These are phyloP conservation scores for Dicentrarchus labrax DNA, from an alignment of 2,113 vertebrate species.

Conservation along the genomic window DNA sequence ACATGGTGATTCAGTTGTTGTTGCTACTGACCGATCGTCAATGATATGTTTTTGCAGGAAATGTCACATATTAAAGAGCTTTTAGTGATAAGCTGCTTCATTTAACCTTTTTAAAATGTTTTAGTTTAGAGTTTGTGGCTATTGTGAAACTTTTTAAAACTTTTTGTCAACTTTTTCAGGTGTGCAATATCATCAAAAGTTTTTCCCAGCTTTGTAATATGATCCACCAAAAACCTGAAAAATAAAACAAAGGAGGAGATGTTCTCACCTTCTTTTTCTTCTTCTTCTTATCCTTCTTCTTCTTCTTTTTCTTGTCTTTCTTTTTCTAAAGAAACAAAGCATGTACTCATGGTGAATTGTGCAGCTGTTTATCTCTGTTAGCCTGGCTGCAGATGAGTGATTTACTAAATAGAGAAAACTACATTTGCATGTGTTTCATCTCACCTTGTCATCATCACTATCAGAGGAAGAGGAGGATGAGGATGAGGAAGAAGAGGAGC, in stretches of 20 bases:
- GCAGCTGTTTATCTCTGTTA: neutral
- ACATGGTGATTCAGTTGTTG: too few species aligned
- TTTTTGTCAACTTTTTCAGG: too few species aligned
- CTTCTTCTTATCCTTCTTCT: constrained; percentile 52
- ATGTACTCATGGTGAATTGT: neutral
- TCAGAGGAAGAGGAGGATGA: constrained; percentile 62
- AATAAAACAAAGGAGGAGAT: neutral
- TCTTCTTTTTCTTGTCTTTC: constrained; percentile 52
- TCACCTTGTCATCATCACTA: constrained; percentile 69
- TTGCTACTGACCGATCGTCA: too few species aligned
- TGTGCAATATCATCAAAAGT: neutral
- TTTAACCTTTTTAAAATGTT: too few species aligned
- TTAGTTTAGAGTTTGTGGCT: too few species aligned
- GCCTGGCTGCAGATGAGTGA: neutral
- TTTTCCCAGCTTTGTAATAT: neutral
- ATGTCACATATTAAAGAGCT: too few species aligned
- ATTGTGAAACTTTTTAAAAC: too few species aligned
- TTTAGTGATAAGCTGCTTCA: too few species aligned
- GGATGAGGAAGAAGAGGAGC: constrained; percentile 42
- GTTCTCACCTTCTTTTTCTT: constrained; percentile 52
- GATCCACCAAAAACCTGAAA: neutral
- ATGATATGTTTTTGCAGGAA: too few species aligned
- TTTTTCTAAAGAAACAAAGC: constrained; percentile 36
- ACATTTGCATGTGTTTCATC: neutral
- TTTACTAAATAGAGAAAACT: neutral